Conservation (phyloP, 2,113 vertebrate species). For the Raja brachyura region DNA sequence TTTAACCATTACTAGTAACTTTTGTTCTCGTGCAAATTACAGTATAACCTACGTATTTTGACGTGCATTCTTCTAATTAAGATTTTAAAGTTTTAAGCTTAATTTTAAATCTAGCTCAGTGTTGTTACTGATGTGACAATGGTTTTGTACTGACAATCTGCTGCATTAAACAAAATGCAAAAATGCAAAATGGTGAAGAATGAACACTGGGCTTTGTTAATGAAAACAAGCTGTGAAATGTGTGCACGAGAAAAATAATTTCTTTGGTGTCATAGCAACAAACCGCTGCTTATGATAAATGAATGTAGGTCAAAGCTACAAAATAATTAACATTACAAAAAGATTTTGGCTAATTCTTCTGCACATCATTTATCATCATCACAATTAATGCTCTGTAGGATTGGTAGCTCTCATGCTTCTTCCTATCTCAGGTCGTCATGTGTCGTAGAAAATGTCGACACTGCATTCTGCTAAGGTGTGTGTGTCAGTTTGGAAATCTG, state of each 20-base stretch:
- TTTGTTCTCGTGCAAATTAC: background rate
- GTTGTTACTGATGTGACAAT: background rate
- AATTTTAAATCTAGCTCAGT: background rate
- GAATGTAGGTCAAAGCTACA: constrained; percentile 14
- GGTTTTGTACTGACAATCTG: background rate
- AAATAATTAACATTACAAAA: constrained; percentile 15
- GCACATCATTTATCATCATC: constrained; percentile 11
- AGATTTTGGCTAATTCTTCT: constrained; percentile 19
- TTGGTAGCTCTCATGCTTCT: constrained; percentile 1
- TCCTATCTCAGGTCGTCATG: background rate
- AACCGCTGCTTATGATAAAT: constrained; percentile 20
- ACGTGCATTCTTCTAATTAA: background rate
- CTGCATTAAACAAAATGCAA: background rate
- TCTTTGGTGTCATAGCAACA: constrained; percentile 16
- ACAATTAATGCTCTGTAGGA: constrained; percentile 12
- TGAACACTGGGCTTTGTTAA: background rate
- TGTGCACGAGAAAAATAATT: constrained; percentile 16
- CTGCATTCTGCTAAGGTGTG: background rate
- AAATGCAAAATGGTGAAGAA: background rate
- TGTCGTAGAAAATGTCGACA: background rate
- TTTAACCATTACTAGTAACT: background rate
- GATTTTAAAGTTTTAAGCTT: background rate
- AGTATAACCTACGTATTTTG: too few relatives aligned
- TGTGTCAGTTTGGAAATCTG: constrained; percentile 13
- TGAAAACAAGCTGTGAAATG: background rate